A percentile compares a stretch with the other conserved stretches of the same genome.
Conservation (phyloP, 2,113 vertebrate species). For the Myxocyprinus asiaticus region DNA sequence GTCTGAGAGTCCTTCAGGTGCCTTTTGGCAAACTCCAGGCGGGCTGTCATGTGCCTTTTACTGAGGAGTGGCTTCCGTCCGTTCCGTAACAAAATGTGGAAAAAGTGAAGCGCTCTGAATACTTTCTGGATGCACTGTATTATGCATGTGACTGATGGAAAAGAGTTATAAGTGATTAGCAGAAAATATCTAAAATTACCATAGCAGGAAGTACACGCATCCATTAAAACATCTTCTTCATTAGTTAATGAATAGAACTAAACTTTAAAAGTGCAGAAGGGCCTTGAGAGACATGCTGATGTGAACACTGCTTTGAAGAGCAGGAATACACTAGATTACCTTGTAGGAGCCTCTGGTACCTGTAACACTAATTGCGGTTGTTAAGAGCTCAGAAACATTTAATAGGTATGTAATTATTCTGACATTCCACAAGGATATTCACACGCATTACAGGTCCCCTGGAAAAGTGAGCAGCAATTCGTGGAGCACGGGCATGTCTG, state of each 20-base stretch:
- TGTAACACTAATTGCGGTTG: conserved; percentile 36
- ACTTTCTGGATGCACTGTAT: too few relatives aligned
- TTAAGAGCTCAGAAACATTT: conserved; percentile 25
- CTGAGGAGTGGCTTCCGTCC: too few relatives aligned
- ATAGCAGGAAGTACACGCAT: neutral
- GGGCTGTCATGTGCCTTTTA: too few relatives aligned
- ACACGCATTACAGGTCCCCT: neutral
- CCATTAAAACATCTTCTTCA: neutral
- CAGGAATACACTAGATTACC: conserved; percentile 16
- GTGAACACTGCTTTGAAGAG: neutral
- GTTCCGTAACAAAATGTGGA: too few relatives aligned
- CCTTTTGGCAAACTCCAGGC: too few relatives aligned
- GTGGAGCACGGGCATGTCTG: neutral
- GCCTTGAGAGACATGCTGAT: neutral
- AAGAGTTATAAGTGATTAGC: neutral
- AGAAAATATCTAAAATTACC: neutral
- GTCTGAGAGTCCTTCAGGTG: too few relatives aligned
- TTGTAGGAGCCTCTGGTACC: conserved; percentile 20
- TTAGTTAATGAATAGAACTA: conserved; percentile 1
- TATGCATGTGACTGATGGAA: too few relatives aligned
- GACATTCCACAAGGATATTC: conserved; percentile 33
- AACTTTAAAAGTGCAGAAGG: neutral
- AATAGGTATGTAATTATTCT: conserved; percentile 42
- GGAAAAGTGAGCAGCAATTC: conserved; percentile 22
- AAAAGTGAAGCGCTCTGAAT: too few relatives aligned